Conservation (phyloP, 2,888 invertebrate genomes). For the Nomada fucata region DNA sequence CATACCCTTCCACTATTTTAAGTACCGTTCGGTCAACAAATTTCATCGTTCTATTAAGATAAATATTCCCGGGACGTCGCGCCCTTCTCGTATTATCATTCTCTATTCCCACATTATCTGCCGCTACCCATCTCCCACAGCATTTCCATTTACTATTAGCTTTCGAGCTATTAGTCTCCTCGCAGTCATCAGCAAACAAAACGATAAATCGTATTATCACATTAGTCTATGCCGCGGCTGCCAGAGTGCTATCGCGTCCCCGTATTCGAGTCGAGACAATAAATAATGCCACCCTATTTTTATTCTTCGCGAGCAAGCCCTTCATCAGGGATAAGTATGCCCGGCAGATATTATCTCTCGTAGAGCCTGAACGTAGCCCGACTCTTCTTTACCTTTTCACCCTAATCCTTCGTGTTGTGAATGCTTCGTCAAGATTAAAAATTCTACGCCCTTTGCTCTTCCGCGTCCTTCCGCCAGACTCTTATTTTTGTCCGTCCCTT, state of each 20-base stretch:
- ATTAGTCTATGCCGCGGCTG: slow-evolving; percentile 51
- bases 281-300: slow-evolving; percentile 42
- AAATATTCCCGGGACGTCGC: neutral
- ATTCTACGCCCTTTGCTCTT: slow-evolving; percentile 27
- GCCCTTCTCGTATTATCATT: neutral
- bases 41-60: neutral
- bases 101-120: slow-evolving; percentile 5
- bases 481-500: neutral
- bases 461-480: neutral
- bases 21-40: neutral
- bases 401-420: slow-evolving; percentile 50
- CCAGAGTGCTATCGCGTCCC: slow-evolving; percentile 29
- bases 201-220: slow-evolving; percentile 63
- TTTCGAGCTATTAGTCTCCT: slow-evolving; percentile 31
- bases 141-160: slow-evolving; percentile 23
- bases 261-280: slow-evolving; percentile 54
- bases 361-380: neutral
- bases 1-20: neutral
- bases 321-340: slow-evolving; percentile 59
- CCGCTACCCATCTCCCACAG: too few relatives aligned
- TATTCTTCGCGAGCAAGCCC: slow-evolving; percentile 9
- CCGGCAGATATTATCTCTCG: slow-evolving; percentile 55
- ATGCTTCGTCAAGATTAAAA: slow-evolving; percentile 58
- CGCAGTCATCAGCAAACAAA: slow-evolving; percentile 38
- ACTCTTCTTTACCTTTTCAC: neutral